These are phyloP conservation scores for Hylyphantes graminicola DNA, from an alignment of 1,140 invertebrate genomes.

Conservation along the genomic window DNA sequence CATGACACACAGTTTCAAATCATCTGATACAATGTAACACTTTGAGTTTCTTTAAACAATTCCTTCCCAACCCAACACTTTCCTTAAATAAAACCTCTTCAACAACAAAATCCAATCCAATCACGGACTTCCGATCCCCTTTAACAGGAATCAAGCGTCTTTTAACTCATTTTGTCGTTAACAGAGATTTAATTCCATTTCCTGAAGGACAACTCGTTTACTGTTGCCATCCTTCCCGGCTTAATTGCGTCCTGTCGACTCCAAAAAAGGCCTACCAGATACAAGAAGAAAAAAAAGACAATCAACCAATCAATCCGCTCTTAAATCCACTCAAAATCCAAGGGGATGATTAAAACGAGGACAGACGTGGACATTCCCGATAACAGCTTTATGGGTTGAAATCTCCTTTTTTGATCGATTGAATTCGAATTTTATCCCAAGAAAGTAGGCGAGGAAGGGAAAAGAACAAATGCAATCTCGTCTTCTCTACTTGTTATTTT, in stretches of 20 bases:
- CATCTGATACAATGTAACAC: no score
- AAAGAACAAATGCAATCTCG: neutral
- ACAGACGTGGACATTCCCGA: slow-evolving; percentile 4
- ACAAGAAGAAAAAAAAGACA: neutral
- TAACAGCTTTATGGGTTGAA: slow-evolving; percentile 39
- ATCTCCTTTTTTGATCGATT: slow-evolving; percentile 50
- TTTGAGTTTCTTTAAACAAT: no score
- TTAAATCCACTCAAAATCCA: slow-evolving; percentile 48
- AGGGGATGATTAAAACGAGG: slow-evolving; percentile 52
- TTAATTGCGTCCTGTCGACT: slow-evolving; percentile 41
- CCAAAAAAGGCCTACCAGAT: neutral
- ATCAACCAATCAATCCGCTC: neutral
- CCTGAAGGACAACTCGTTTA: slow-evolving; percentile 26
- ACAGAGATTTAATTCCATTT: slow-evolving; percentile 53
- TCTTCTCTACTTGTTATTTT: no score
- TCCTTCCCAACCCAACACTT: neutral
- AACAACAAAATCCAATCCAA: neutral
- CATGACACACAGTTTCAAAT: no score
- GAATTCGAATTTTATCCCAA: slow-evolving; percentile 38
- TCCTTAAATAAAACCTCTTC: neutral
- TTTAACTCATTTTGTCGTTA: slow-evolving; percentile 38
- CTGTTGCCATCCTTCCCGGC: slow-evolving; percentile 2
- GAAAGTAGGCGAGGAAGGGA: neutral
- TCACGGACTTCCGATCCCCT: neutral
- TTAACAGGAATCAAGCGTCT: slow-evolving; percentile 25